Conservation (phyloP, 2,888 invertebrate genomes). For the Polylopha cassiicola region DNA sequence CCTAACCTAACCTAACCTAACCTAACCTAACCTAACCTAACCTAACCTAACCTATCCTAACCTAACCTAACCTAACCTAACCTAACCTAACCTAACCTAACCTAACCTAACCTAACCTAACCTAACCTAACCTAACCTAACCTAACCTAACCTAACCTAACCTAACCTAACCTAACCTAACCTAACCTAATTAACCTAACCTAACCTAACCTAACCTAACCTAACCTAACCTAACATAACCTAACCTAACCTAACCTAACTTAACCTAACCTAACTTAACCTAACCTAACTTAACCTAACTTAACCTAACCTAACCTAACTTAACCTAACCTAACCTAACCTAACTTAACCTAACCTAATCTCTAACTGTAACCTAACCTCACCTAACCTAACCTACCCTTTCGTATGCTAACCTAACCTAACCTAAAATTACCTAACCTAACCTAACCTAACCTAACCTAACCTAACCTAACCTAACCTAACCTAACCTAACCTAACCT, state of each 20-base stretch:
- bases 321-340: constrained; percentile 25
- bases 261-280: constrained; percentile 22
- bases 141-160: constrained; percentile 29
- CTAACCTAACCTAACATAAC: constrained; percentile 26
- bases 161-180: constrained; percentile 29
- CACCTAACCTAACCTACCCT: constrained; percentile 23
- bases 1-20: constrained; percentile 17
- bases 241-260: constrained; percentile 27
- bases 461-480: constrained; percentile 23
- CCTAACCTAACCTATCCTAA: constrained; percentile 23
- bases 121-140: constrained; percentile 26
- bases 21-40: constrained; percentile 21
- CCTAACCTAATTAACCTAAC: constrained; percentile 29
- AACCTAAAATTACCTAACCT: constrained; percentile 20
- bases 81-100: constrained; percentile 23
- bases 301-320: constrained; percentile 23
- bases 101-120: constrained; percentile 26
- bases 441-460: constrained; percentile 19
- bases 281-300: constrained; percentile 20
- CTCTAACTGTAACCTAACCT: constrained; percentile 23
- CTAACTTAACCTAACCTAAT: constrained; percentile 25
- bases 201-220: constrained; percentile 24
- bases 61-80: constrained; percentile 22
- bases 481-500: constrained; percentile 24
- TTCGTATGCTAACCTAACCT: constrained; percentile 21